Conservation (phyloP, 2,888 invertebrate species). For the Cheiracanthium punctorium region DNA sequence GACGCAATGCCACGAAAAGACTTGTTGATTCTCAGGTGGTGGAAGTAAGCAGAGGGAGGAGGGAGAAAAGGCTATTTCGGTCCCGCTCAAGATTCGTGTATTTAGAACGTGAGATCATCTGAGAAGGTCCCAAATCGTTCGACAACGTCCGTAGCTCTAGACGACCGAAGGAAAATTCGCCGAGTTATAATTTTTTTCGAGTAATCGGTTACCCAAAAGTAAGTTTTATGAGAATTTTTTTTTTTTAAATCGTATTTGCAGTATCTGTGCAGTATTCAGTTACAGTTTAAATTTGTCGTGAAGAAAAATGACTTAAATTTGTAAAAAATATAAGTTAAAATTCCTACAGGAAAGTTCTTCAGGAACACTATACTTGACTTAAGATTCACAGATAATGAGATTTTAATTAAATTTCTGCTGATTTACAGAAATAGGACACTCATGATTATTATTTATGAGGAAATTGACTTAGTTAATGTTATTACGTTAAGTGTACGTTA, state of each 20-base stretch:
- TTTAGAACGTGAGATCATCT: conserved; percentile 35
- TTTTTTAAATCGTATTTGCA: background rate
- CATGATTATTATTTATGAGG: too few relatives aligned
- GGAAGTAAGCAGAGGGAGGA: background rate
- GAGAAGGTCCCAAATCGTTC: background rate
- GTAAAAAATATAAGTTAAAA: too few relatives aligned
- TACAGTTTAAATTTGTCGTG: too few relatives aligned
- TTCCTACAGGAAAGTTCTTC: too few relatives aligned
- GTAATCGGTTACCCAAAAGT: conserved; percentile 27
- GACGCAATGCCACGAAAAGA: conserved; percentile 1
- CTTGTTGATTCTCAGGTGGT: conserved; percentile 33
- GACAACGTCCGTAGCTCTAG: conserved; percentile 1
- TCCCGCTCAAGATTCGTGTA: conserved; percentile 25
- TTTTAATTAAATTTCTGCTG: too few relatives aligned
- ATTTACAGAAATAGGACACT: too few relatives aligned
- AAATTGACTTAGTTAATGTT: too few relatives aligned
- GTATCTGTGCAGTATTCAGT: too few relatives aligned
- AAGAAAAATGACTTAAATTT: too few relatives aligned
- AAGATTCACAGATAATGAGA: too few relatives aligned
- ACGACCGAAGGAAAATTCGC: conserved; percentile 28
- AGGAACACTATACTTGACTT: too few relatives aligned
- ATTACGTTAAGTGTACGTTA: too few relatives aligned
- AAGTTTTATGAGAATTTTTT: background rate
- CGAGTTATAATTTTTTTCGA: conserved; percentile 10
- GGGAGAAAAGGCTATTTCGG: conserved; percentile 41